phyloP scores from a whole-genome alignment of 2,888 invertebrate species.

The Drosophila rellima region DNA sequence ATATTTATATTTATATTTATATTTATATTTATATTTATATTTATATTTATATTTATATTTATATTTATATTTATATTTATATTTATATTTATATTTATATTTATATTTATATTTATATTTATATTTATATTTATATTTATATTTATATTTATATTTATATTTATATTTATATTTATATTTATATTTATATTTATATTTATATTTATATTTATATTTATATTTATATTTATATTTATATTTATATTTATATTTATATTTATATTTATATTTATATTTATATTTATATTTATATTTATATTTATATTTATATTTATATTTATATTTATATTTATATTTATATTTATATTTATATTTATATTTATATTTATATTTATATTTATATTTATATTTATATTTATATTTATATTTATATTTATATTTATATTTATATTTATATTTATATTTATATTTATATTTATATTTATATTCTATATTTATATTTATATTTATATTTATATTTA shows the following conservation, averaged over 20 bases:
- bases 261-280: conserved; percentile 7
- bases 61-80: conserved; percentile 13
- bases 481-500: too few species aligned
- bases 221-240: conserved; percentile 13
- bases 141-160: conserved; percentile 7
- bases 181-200: conserved; percentile 12
- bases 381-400: conserved; percentile 4
- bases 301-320: conserved; percentile 8
- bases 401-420: neutral
- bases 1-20: conserved; percentile 3
- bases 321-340: conserved; percentile 6
- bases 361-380: neutral
- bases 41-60: conserved; percentile 17
- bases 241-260: conserved; percentile 7
- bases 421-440: neutral
- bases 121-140: conserved; percentile 2
- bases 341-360: conserved; percentile 1
- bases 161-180: conserved; percentile 11
- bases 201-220: conserved; percentile 13
- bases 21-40: conserved; percentile 6
- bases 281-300: conserved; percentile 4
- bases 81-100: conserved; percentile 19
- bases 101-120: conserved; percentile 14
- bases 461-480: too few species aligned
- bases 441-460: neutral